phyloP scores from a whole-genome alignment of 2,113 vertebrate genomes.

The Pithys albifrons region DNA sequence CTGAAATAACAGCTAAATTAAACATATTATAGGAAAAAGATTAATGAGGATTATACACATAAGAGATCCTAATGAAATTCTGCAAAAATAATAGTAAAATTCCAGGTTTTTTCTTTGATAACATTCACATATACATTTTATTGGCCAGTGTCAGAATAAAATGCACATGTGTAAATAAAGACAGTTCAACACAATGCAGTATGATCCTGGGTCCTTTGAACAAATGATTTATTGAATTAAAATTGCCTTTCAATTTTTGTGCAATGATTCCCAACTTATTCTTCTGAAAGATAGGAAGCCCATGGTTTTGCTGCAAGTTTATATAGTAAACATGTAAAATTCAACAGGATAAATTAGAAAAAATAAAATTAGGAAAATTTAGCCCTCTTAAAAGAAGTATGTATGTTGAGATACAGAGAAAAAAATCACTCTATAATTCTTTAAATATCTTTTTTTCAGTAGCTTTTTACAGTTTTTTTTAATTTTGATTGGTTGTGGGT shows the following conservation, averaged over 20 bases:
- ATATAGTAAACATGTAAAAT: background rate
- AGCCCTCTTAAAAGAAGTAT: background rate
- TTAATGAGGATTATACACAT: background rate
- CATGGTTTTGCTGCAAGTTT: background rate
- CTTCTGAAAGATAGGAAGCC: background rate
- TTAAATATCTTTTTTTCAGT: background rate
- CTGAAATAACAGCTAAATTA: background rate
- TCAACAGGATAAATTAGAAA: background rate
- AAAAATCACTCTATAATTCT: background rate
- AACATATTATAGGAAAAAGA: background rate
- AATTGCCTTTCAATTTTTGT: background rate
- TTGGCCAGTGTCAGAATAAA: background rate
- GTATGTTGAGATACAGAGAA: background rate
- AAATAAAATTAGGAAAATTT: background rate
- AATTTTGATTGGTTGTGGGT: background rate
- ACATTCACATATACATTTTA: background rate
- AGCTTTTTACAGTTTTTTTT: background rate
- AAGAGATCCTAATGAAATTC: background rate
- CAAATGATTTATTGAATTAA: background rate
- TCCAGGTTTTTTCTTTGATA: background rate
- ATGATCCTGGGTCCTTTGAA: background rate
- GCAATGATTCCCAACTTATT: background rate
- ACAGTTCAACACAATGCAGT: background rate
- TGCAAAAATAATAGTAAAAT: background rate
- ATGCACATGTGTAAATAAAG: background rate